Conservation (phyloP, 2,113 vertebrate genomes). For the Telmatochromis brachygnathus region DNA sequence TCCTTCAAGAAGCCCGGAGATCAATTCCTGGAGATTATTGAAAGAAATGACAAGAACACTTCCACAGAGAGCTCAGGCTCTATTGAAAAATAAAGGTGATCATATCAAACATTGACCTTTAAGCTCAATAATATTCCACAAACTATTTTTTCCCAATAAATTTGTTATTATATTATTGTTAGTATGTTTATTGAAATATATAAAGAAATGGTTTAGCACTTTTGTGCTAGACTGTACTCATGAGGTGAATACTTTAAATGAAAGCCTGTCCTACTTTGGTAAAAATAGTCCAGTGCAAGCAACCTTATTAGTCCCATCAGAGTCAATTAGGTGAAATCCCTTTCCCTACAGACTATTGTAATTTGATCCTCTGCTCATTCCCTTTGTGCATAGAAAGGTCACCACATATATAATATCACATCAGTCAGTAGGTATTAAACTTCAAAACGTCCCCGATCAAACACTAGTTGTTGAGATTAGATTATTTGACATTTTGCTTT, state of each 20-base stretch:
- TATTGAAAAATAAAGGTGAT: not conserved
- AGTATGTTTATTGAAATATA: not conserved
- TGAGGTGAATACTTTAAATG: not conserved
- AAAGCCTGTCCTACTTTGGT: not conserved
- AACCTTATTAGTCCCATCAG: not conserved
- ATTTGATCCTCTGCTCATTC: not conserved
- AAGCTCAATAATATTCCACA: not conserved
- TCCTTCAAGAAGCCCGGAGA: fast-evolving
- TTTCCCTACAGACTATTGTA: not conserved
- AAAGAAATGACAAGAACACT: not conserved
- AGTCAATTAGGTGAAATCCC: not conserved
- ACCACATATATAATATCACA: not conserved
- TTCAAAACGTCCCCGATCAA: not conserved
- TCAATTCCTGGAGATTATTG: fast-evolving
- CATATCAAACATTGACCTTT: not conserved
- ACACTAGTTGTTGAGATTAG: not conserved
- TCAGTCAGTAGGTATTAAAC: not conserved
- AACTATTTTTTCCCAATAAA: not conserved
- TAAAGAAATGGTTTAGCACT: not conserved
- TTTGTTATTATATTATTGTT: not conserved
- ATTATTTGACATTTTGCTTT: not conserved
- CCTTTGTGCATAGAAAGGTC: not conserved
- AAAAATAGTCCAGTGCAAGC: not conserved
- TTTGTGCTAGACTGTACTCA: not conserved
- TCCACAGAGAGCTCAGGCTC: not conserved